A percentile compares a stretch with the other conserved stretches of the same genome.
These are phyloP conservation scores for Coenonympha glycerion DNA, from an alignment of 2,888 invertebrate genomes.

Conservation along the genomic window DNA sequence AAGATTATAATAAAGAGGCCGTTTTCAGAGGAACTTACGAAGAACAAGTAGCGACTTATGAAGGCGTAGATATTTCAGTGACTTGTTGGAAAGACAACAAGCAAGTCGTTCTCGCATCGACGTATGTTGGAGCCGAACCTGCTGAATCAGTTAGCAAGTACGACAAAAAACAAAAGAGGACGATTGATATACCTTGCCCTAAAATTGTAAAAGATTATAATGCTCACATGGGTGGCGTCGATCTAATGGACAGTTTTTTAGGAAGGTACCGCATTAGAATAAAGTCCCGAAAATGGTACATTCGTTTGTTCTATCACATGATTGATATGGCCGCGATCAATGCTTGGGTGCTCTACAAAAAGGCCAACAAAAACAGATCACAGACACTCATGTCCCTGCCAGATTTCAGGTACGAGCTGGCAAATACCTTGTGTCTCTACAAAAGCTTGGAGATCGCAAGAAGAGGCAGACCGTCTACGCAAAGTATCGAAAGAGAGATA, in stretches of 20 bases:
- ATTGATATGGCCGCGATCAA: slow-evolving; percentile 40
- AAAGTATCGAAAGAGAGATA: slow-evolving; percentile 32
- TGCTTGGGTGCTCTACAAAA: slow-evolving; percentile 40
- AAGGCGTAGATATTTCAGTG: slow-evolving; percentile 33
- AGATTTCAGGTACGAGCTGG: slow-evolving; percentile 23
- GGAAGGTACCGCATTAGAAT: slow-evolving; percentile 37
- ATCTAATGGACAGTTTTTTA: slow-evolving; percentile 33
- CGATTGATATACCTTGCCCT: slow-evolving; percentile 37
- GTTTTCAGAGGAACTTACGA: slow-evolving; percentile 37
- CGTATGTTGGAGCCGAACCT: slow-evolving; percentile 40
- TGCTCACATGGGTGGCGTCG: slow-evolving; percentile 29
- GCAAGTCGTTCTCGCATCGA: slow-evolving; percentile 37
- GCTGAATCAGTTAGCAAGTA: slow-evolving; percentile 33
- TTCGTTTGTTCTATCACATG: slow-evolving; percentile 36
- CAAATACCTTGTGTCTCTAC: slow-evolving; percentile 35
- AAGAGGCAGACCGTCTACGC: slow-evolving; percentile 37
- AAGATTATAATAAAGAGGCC: slow-evolving; percentile 33
- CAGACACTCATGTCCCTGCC: slow-evolving; percentile 18
- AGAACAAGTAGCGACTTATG: slow-evolving; percentile 36
- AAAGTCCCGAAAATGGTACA: slow-evolving; percentile 37
- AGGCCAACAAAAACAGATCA: slow-evolving; percentile 33
- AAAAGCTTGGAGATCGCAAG: slow-evolving; percentile 35
- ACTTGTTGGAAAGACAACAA: slow-evolving; percentile 40
- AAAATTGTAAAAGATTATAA: slow-evolving; percentile 35
- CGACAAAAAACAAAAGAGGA: slow-evolving; percentile 37